Base-by-base conservation (phyloP, 2,797 vertebrate species). In the Menidia menidia region DNA sequence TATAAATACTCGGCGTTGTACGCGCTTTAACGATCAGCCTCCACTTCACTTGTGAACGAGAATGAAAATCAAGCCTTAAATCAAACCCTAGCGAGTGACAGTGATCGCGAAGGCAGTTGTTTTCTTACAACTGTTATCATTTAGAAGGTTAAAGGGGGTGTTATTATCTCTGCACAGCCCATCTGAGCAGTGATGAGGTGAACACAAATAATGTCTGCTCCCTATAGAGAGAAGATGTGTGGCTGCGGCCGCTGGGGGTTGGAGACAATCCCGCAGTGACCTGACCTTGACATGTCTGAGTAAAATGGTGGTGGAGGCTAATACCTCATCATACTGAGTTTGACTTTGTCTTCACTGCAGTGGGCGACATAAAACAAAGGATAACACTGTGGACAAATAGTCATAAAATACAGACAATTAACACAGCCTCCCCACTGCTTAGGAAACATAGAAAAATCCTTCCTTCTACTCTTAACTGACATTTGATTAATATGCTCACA, bases 251-350 rank as follows among this genome's bases (percentile, higher is more conserved):
- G 68, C 77, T 68, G 81, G 81, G 83, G 78, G 82, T 69, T 80
- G 79, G 66, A 81, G 80, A 88, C 86, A 87, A 90, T 92, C 90
- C 89, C 89, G 64, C 73, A 48, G 77, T 89, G 88, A 91, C 92
- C 93, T 82, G 91, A 93, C 93, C 93, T 94, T 94, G 93, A 93
- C 93, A 91, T 75, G 88, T 90, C 84, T 89, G 90, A 91, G 86
- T 86, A 86, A 88, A 91, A 91, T 79, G 86, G 84, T 73, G 75
- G 87, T 69, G 79, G 85, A 89, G 90, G 88, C 84, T 94, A 92
- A 93, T 93, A 88, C 85, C 92, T 94, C 90, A 93, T 94, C 89
- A 92, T 93, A 90, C 77, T 73, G 83, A 90, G 91, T 88, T 90
- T 92, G 91, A 93, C 90, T 93, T 90, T 94, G 89, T 87, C 87